Evolutionary conservation across 2,113 vertebrate species (phyloP), one percentile per base, ranked within the genome.

Genomic region (Sardina pilchardus): DNA sequence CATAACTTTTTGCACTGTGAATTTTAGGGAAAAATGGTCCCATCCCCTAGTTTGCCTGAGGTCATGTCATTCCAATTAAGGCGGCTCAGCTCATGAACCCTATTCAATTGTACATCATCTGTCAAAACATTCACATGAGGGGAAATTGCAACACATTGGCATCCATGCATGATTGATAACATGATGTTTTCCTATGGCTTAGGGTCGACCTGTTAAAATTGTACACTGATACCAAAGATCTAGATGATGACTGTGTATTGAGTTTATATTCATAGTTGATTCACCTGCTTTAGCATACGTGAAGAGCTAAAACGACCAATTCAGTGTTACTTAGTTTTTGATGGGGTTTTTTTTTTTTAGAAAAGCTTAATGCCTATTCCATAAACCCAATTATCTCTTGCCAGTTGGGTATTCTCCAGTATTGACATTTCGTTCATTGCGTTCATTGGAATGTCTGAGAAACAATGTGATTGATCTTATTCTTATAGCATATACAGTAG

Each of bases 391-490:
- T 67, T 30, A 16, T 34, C 50, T 26, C 47, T 42, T 47, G 81
- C 85, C 59, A 78, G 85, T 82, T 82, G 80, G 39, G 83, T 53
- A 44, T 47, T 81, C 56, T 88, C 67, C 82, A 67, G 84, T 84
- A 81, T 85, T 84, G 82, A 88, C 67, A 53, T n/a, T n/a, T n/a
- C n/a, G n/a, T n/a, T n/a, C n/a, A n/a, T 84, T 53, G 71, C 84
- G 88, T 87, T 86, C 45, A 84, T 87, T 86, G 86, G 82, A 47
- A 80, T 63, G 81, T 56, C 34, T 45, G 71, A 50, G 84, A 82
- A 67, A 36, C 47, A 83, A 78, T 84, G 42, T 75, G 82, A 56
- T 43, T 82, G 78, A 14, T 12, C 71, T 86, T 42, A 3, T 16
- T n/a, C n/a, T n/a, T n/a, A n/a, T n/a, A n/a, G n/a, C n/a, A n/a